Evolutionary conservation across 2,888 invertebrate genomes (phyloP), one percentile per base, ranked within the genome.

Genomic region (Sycophila texana): DNA sequence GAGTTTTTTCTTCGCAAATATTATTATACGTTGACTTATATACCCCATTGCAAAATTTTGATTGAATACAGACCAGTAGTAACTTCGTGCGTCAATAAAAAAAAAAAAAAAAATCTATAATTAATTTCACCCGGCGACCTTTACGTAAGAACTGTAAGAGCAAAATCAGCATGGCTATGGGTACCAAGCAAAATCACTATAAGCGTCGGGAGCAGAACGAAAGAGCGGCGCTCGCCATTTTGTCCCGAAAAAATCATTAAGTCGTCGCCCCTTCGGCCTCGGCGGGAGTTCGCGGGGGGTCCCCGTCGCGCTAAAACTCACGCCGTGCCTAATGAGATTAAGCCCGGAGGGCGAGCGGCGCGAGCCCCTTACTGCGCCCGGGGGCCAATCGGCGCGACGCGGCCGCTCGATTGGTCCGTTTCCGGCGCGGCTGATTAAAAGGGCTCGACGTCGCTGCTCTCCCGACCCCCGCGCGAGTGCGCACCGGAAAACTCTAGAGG

Each of bases 401-500:
- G 60, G 79, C 39, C 80, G 83, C 77, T 66, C 86, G 88, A 89
- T 90, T 87, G 89, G 88, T 84, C 85, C 86, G 88, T 86, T 89
- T 90, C 90, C 90, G 89, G 89, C 84, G 86, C 83, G 84, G 13
- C 22, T 71, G 20, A 53, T 79, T 57, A 47, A 20, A 12, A 30
- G 47, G 49, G 22, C 18, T 60, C 87, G 88, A 88, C 39, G 39
- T 0, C 39, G 39, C 4, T 4, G n/a, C n/a, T 39, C 39, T 39
- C 39, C 39, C 39, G 0, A 4, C 30, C 4, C 30, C 4, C 4
- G 30, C 30, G 30, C 30, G 30, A 2, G 30, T 4, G 30, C 30
- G 30, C 30, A 30, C 39, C 18, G 86, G 88, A 88, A 90, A 90
- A 89, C 39, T 90, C 88, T 88, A 88, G 88, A 89, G 89, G 87